Percentiles rank a stretch among this genome's conserved stretches.
Evolutionary conservation across 2,888 invertebrate genomes (phyloP).

Genomic region (Tetragonisca angustula): DNA sequence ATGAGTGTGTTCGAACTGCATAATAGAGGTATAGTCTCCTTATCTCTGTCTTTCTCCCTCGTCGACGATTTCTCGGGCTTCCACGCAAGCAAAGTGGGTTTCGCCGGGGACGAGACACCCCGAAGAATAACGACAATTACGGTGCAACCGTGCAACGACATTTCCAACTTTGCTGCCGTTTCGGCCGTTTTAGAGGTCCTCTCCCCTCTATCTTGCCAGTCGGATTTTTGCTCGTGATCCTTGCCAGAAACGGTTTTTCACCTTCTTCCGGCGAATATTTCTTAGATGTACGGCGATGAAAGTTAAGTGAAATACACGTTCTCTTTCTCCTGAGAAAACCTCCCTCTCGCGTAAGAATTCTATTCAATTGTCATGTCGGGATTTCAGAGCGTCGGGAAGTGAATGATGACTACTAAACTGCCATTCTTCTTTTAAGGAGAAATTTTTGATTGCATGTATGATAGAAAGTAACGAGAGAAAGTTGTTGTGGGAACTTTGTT

Average conservation of each 20-base stretch:
- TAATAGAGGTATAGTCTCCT: constrained; percentile 13
- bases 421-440: too few relatives aligned
- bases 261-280: not conserved
- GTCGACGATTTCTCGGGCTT: constrained; percentile 64
- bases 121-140: constrained; percentile 54
- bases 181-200: constrained; percentile 1
- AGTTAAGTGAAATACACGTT: not conserved
- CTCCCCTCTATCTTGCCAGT: not conserved
- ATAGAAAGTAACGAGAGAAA: too few relatives aligned
- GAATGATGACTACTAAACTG: not conserved
- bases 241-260: not conserved
- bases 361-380: not conserved
- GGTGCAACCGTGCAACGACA: constrained; percentile 40
- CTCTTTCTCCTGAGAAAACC: not conserved
- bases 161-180: constrained; percentile 31
- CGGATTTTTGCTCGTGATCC: not conserved
- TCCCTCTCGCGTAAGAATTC: not conserved
- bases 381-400: not conserved
- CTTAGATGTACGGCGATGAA: too few relatives aligned
- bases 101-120: constrained; percentile 37
- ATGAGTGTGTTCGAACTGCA: constrained; percentile 7
- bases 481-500: too few relatives aligned
- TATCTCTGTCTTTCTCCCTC: not conserved
- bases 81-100: constrained; percentile 55
- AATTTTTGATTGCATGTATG: too few relatives aligned